A percentile compares a stretch with the other conserved stretches of the same genome.
phyloP scores from a whole-genome alignment of 2,797 vertebrate genomes.

The Eremophila alpestris region DNA sequence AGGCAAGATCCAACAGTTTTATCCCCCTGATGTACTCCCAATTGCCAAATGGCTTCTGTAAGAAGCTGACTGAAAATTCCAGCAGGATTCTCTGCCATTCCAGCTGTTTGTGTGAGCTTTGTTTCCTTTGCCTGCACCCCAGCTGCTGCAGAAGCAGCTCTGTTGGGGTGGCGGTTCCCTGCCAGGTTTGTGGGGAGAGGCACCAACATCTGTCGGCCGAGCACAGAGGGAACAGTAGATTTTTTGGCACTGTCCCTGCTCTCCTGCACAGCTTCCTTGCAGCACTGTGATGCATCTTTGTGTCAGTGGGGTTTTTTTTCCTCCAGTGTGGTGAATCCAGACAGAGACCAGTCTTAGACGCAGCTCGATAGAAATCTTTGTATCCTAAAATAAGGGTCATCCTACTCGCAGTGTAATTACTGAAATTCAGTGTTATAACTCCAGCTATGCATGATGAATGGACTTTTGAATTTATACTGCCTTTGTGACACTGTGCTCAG shows the following conservation, averaged over 20 bases:
- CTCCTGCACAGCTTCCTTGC: background rate
- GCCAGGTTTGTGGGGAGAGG: background rate
- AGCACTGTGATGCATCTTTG: background rate
- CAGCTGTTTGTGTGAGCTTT: background rate
- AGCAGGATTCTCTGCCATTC: fast-evolving
- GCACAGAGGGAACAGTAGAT: background rate
- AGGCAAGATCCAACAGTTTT: fast-evolving
- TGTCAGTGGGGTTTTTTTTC: background rate
- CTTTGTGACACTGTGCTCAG: background rate
- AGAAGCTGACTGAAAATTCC: background rate
- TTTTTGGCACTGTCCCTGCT: background rate
- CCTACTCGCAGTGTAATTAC: background rate
- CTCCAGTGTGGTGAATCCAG: background rate
- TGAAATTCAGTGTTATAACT: background rate
- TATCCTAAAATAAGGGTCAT: background rate
- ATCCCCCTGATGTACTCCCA: fast-evolving
- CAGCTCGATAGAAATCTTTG: background rate
- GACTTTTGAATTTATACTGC: background rate
- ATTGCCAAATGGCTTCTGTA: background rate
- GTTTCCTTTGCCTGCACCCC: background rate
- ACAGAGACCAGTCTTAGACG: background rate
- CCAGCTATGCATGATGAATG: background rate
- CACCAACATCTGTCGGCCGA: background rate
- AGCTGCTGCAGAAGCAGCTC: background rate
- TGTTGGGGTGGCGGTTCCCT: fast-evolving